Evolutionary conservation across 2,113 vertebrate genomes (phyloP).

Genomic region (Speoplatyrhinus poulsoni): DNA sequence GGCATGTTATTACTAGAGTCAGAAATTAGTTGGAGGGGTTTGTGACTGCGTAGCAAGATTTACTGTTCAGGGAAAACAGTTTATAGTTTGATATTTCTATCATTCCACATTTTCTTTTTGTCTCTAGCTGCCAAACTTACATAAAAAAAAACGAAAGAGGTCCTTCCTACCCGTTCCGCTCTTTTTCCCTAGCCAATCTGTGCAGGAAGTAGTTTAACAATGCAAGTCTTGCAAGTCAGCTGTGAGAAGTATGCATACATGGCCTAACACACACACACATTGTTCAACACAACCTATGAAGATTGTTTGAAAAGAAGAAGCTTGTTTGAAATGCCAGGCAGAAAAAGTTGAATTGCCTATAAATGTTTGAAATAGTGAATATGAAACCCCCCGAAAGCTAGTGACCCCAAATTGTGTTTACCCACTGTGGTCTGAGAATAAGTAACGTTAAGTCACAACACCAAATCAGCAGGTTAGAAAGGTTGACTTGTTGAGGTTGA

Average conservation of each 20-base stretch:
- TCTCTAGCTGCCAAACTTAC: slow-evolving; percentile 11
- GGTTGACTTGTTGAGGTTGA: slow-evolving; percentile 23
- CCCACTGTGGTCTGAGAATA: slow-evolving; percentile 48
- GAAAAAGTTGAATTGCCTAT: background rate
- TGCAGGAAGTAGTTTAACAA: slow-evolving; percentile 73
- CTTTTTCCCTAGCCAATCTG: slow-evolving; percentile 32
- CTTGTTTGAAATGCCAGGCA: background rate
- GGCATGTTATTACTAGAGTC: background rate
- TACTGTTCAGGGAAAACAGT: background rate
- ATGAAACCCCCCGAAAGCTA: slow-evolving; percentile 34
- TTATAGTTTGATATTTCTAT: background rate
- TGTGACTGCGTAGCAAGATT: background rate
- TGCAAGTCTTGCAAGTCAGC: slow-evolving; percentile 50
- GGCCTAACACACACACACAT: slow-evolving; percentile 7
- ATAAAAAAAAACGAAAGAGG: slow-evolving; percentile 18
- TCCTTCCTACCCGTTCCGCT: slow-evolving; percentile 67
- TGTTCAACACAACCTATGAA: slow-evolving; percentile 9
- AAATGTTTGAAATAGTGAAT: background rate
- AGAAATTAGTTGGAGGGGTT: background rate
- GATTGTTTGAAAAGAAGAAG: slow-evolving; percentile 2
- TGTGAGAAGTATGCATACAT: slow-evolving; percentile 29
- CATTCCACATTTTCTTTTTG: slow-evolving; percentile 28
- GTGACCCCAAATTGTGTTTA: slow-evolving; percentile 41
- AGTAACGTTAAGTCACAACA: slow-evolving; percentile 29
- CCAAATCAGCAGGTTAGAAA: slow-evolving; percentile 24